phyloP scores from a whole-genome alignment of 2,797 vertebrate genomes.

The Coregonus sp. region DNA sequence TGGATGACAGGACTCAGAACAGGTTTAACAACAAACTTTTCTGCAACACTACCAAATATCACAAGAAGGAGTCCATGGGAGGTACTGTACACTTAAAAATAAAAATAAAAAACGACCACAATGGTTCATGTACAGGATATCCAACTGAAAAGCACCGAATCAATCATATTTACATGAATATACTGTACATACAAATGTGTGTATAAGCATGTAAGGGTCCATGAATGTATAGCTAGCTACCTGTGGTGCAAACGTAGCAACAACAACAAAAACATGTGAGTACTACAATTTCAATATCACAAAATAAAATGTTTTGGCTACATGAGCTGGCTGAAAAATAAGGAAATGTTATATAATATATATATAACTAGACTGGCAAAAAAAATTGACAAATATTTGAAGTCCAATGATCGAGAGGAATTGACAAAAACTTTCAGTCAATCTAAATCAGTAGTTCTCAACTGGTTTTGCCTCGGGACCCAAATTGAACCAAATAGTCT shows the following conservation, averaged over 20 bases:
- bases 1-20: constrained; percentile 82
- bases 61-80: constrained; percentile 87
- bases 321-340: constrained; percentile 62
- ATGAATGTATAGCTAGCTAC: constrained; percentile 60
- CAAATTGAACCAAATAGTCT: too few species aligned
- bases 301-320: constrained; percentile 78
- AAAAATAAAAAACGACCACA: constrained; percentile 79
- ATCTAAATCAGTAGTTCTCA: too few species aligned
- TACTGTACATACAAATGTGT: constrained; percentile 52
- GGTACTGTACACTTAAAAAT: constrained; percentile 87
- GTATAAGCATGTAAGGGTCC: constrained; percentile 68
- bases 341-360: constrained; percentile 49
- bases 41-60: constrained; percentile 85
- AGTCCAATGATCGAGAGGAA: constrained; percentile 40
- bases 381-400: constrained; percentile 71
- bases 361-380: constrained; percentile 88
- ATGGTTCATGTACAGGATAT: constrained; percentile 86
- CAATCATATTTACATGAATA: constrained; percentile 63
- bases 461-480: too few species aligned
- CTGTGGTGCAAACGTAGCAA: constrained; percentile 90
- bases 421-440: too few species aligned
- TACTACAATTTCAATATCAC: constrained; percentile 73
- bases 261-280: constrained; percentile 39
- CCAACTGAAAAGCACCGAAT: constrained; percentile 79
- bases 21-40: constrained; percentile 83